Evolutionary conservation across 2,888 invertebrate species (phyloP).

Genomic region (Apodemia duryi): DNA sequence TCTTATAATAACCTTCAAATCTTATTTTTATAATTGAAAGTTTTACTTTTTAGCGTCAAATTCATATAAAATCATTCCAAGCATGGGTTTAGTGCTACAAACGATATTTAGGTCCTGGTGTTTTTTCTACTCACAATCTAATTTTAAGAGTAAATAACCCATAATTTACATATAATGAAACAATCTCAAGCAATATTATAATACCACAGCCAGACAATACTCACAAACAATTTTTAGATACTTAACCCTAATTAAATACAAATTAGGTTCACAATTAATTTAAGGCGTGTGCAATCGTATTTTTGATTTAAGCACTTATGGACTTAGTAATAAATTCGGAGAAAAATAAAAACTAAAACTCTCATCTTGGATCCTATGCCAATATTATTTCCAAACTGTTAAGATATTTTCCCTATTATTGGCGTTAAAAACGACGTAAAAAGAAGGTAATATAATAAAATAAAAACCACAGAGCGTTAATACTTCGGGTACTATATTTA

Average conservation of each 20-base stretch:
- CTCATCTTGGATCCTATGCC: not conserved
- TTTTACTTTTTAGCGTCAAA: not conserved
- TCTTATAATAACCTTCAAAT: not conserved
- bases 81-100: not conserved
- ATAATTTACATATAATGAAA: not conserved
- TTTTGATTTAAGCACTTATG: not conserved
- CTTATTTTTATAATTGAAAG: not conserved
- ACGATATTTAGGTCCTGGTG: not conserved
- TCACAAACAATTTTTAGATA: not conserved
- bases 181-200: slow-evolving; percentile 6
- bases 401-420: no score
- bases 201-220: slow-evolving; percentile 7
- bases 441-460: not conserved
- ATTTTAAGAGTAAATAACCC: not conserved
- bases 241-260: not conserved
- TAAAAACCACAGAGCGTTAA: no score
- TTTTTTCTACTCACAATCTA: not conserved
- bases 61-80: not conserved
- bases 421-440: not conserved
- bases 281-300: slow-evolving; percentile 3
- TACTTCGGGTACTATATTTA: no score
- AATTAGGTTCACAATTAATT: slow-evolving; percentile 1
- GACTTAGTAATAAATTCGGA: slow-evolving; percentile 5
- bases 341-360: not conserved
- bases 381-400: no score